Percentiles rank a stretch among this genome's conserved stretches.
Conservation (phyloP, 2,888 invertebrate genomes). For the Lucinisca nassula region DNA sequence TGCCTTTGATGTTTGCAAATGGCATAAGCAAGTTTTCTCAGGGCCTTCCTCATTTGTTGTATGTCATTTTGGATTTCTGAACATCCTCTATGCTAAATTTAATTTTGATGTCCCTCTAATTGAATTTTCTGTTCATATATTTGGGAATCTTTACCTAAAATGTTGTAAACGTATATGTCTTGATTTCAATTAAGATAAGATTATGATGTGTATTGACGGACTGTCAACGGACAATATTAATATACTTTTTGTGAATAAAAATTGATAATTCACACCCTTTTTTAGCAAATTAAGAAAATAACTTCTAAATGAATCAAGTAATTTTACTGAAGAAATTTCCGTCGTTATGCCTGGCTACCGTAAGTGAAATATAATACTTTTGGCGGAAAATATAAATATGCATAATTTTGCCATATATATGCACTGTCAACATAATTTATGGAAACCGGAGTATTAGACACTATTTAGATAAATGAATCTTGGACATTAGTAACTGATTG, state of each 20-base stretch:
- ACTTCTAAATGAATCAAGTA: too few species aligned
- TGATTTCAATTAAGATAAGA: constrained; percentile 5
- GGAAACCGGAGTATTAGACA: too few species aligned
- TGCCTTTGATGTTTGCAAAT: too few species aligned
- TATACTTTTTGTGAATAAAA: background rate
- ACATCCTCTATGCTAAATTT: background rate
- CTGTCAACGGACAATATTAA: background rate
- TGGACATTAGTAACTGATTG: background rate
- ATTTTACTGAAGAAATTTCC: background rate
- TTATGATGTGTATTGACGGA: background rate
- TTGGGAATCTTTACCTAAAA: background rate
- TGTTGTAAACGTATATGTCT: background rate
- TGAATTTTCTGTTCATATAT: background rate
- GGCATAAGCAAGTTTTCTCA: too few species aligned
- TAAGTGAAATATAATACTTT: background rate
- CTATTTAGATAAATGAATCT: background rate
- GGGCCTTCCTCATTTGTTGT: too few species aligned
- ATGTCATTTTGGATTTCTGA: too few species aligned
- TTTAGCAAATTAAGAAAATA: too few species aligned
- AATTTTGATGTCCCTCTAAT: background rate
- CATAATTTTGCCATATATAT: constrained; percentile 3
- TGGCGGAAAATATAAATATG: background rate
- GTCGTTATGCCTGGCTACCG: background rate
- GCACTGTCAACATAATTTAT: background rate
- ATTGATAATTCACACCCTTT: background rate